Conservation (phyloP, 2,888 invertebrate genomes). For the Andrena dorsata region DNA sequence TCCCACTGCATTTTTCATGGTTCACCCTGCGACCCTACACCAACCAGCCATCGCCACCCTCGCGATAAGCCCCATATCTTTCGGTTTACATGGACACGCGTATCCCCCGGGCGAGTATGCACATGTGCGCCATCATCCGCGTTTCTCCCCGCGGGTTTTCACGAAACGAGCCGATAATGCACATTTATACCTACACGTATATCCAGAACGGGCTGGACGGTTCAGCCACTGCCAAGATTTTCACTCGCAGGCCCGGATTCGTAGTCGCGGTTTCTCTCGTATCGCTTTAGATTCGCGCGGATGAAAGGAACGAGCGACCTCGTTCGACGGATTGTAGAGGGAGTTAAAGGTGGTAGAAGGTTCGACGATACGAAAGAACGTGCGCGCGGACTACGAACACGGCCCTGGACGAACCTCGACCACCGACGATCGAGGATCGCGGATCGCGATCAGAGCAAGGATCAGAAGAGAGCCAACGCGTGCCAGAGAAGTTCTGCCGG, state of each 20-base stretch:
- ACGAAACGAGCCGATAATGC: constrained; percentile 64
- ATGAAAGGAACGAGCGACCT: background rate
- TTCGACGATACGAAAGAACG: background rate
- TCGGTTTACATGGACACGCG: constrained; percentile 41
- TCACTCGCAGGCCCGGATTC: constrained; percentile 63
- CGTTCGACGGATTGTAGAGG: background rate
- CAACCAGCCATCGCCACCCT: constrained; percentile 41
- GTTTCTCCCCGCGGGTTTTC: constrained; percentile 62
- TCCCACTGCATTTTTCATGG: background rate
- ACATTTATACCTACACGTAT: constrained; percentile 79
- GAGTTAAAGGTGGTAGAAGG: background rate
- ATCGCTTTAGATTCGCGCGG: background rate
- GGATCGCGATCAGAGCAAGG: constrained; percentile 72
- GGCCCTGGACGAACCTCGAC: constrained; percentile 48
- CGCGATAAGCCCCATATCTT: constrained; percentile 58
- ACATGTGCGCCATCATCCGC: constrained; percentile 40
- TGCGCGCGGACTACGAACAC: constrained; percentile 55
- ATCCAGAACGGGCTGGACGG: constrained; percentile 85
- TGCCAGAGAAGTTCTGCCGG: constrained; percentile 50
- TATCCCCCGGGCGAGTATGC: constrained; percentile 37
- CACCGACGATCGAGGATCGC: constrained; percentile 39
- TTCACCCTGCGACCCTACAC: background rate
- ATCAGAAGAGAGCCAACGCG: constrained; percentile 75
- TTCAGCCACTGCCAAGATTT: constrained; percentile 79
- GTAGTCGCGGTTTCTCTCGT: constrained; percentile 38